A percentile compares a stretch with the other conserved stretches of the same genome.
phyloP scores from a whole-genome alignment of 2,113 vertebrate genomes.

The Sinosuthora webbiana region DNA sequence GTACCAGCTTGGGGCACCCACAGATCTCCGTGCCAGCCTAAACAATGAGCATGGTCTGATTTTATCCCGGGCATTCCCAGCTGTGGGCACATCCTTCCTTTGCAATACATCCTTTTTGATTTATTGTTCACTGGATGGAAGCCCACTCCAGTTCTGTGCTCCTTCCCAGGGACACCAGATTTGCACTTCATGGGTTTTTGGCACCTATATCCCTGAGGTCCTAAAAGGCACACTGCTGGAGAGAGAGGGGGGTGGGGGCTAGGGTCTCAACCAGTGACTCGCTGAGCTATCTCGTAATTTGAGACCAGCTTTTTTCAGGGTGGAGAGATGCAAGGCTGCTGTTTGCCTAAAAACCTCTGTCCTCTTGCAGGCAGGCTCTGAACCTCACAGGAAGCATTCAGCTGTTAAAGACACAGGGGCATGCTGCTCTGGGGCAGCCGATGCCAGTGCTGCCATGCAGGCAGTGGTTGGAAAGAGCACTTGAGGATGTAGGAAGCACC shows the following conservation, averaged over 20 bases:
- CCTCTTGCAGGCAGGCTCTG: neutral
- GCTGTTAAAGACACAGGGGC: neutral
- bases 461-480: neutral
- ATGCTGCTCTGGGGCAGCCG: neutral
- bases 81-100: neutral
- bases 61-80: conserved; percentile 18
- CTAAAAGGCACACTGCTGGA: neutral
- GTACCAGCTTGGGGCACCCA: conserved; percentile 19
- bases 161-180: neutral
- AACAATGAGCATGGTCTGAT: neutral
- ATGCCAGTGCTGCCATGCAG: neutral
- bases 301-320: neutral
- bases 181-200: neutral
- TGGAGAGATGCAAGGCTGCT: neutral
- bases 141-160: neutral
- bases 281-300: neutral
- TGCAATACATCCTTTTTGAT: neutral
- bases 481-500: neutral
- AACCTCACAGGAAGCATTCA: neutral
- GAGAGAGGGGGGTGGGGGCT: neutral
- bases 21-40: neutral
- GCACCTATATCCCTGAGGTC: neutral
- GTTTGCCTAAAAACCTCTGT: neutral
- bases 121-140: neutral
- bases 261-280: neutral